Percentiles rank a stretch among this genome's conserved stretches.
Evolutionary conservation across 2,888 invertebrate species (phyloP).

Genomic region (Catocala sponsa): DNA sequence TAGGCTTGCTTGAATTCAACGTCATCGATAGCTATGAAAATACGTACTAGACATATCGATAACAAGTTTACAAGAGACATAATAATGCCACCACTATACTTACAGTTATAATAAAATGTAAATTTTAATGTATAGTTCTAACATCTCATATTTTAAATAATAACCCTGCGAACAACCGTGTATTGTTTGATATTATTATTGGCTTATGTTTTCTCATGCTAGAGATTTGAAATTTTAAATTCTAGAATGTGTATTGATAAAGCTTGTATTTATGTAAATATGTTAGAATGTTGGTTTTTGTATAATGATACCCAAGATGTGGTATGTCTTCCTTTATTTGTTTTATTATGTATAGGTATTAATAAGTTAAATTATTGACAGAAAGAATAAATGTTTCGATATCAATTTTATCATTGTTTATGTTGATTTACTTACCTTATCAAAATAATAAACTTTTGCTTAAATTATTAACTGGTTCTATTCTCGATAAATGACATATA

Average conservation of each 20-base stretch:
- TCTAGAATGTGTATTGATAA: slow-evolving; percentile 42
- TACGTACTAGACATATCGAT: neutral
- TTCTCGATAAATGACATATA: no score
- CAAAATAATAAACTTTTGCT: neutral
- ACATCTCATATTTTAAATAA: slow-evolving; percentile 3
- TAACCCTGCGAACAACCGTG: slow-evolving; percentile 4
- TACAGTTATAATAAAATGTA: neutral
- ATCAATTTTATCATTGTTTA: slow-evolving; percentile 51
- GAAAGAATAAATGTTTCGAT: slow-evolving; percentile 84
- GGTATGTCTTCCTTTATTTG: slow-evolving; percentile 85
- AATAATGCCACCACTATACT: slow-evolving; percentile 12
- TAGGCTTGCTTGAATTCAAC: neutral
- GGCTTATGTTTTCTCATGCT: slow-evolving; percentile 31
- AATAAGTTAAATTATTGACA: slow-evolving; percentile 86
- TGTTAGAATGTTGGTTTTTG: slow-evolving; percentile 75
- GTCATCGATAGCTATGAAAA: no score
- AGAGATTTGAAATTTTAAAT: slow-evolving; percentile 28
- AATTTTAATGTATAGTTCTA: slow-evolving; percentile 8
- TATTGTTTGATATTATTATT: slow-evolving; percentile 33
- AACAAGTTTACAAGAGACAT: slow-evolving; percentile 12
- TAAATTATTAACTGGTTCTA: no score
- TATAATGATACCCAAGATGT: slow-evolving; percentile 65
- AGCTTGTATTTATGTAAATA: slow-evolving; percentile 81
- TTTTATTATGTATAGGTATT: slow-evolving; percentile 78
- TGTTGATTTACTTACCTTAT: neutral